A percentile compares a stretch with the other conserved stretches of the same genome.
Conservation (phyloP, 2,797 vertebrate genomes). For the Cuculus canorus region DNA sequence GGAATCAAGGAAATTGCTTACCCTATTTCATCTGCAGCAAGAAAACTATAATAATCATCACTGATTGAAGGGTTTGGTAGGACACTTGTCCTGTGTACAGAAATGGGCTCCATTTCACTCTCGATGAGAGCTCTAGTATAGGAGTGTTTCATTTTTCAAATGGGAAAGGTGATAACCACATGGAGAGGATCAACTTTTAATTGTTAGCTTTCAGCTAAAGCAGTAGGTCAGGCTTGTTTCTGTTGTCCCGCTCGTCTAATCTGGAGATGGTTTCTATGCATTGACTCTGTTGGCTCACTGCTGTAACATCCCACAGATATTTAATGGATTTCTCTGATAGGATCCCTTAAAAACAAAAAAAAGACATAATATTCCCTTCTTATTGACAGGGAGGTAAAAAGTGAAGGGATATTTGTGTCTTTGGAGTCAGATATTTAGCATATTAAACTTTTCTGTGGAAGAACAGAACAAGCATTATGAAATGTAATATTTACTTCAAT, state of each 20-base stretch:
- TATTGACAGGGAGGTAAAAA: not conserved
- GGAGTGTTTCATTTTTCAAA: not conserved
- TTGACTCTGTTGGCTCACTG: not conserved
- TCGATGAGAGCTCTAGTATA: not conserved
- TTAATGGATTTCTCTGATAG: not conserved
- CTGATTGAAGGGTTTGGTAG: not conserved
- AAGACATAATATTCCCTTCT: not conserved
- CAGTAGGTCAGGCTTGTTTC: not conserved
- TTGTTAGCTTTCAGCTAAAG: not conserved
- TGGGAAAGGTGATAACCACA: not conserved
- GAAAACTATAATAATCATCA: not conserved
- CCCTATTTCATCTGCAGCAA: not conserved
- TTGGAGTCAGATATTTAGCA: not conserved
- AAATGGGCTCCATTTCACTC: not conserved
- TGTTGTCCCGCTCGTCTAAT: not conserved
- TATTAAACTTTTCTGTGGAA: not conserved
- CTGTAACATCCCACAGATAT: not conserved
- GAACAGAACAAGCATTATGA: not conserved
- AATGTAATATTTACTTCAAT: not conserved
- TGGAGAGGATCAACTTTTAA: not conserved
- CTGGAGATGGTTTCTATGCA: not conserved
- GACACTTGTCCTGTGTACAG: not conserved
- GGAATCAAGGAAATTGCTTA: not conserved
- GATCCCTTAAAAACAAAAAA: constrained; percentile 13
- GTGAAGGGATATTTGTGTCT: not conserved